These are phyloP conservation scores for Rhyzopertha dominica DNA, from an alignment of 1,140 invertebrate genomes.

Conservation along the genomic window DNA sequence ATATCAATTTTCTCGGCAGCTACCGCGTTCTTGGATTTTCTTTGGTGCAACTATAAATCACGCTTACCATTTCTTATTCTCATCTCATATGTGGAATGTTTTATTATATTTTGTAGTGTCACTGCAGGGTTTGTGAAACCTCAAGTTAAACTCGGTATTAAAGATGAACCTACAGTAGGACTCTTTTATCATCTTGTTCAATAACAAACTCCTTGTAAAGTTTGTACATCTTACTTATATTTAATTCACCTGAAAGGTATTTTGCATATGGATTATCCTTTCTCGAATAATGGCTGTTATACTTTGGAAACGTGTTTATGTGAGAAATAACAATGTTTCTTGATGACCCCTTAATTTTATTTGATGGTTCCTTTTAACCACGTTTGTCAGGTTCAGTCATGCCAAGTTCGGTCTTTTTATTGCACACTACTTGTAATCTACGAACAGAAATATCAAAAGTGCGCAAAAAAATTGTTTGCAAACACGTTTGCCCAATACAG, in stretches of 20 bases:
- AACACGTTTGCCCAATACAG: not conserved
- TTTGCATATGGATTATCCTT: constrained; percentile 6
- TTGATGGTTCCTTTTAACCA: constrained; percentile 1
- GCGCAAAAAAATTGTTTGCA: constrained; percentile 3
- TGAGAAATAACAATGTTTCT: constrained; percentile 4
- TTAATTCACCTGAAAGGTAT: constrained; percentile 14
- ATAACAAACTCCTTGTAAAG: constrained; percentile 1
- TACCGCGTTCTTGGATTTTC: constrained; percentile 12
- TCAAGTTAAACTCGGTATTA: constrained; percentile 11
- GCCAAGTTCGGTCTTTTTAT: constrained; percentile 1
- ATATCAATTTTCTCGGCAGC: constrained; percentile 12
- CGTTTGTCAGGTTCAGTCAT: constrained; percentile 6
- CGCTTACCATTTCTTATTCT: not conserved
- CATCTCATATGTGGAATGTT: constrained; percentile 9
- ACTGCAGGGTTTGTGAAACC: constrained; percentile 4
- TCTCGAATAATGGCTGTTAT: constrained; percentile 15
- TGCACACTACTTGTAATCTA: constrained; percentile 4
- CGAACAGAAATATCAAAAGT: constrained; percentile 2
- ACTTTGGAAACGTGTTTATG: constrained; percentile 15
- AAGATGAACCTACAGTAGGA: constrained; percentile 13
- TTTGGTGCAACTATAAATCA: constrained; percentile 14
- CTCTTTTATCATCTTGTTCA: constrained; percentile 1
- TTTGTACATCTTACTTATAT: constrained; percentile 17
- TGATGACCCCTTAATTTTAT: not conserved
- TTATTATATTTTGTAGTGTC: constrained; percentile 17